Percentiles rank a stretch among this genome's conserved stretches.
These are phyloP conservation scores for Uloborus plumipes DNA, from an alignment of 2,888 invertebrate species.

Conservation along the genomic window DNA sequence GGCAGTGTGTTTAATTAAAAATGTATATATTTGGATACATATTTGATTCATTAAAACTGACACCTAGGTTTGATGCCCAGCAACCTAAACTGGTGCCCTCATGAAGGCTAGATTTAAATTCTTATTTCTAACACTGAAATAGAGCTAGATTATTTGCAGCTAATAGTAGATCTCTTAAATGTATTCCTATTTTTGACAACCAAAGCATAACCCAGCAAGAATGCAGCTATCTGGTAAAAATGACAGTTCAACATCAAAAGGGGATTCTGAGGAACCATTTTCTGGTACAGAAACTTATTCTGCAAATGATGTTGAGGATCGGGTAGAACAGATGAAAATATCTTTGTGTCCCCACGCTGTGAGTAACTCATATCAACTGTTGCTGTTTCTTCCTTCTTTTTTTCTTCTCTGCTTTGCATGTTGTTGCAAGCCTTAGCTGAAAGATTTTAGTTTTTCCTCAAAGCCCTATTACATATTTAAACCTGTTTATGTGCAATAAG, in stretches of 20 bases:
- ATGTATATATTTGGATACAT: no score
- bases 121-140: background rate
- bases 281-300: constrained; percentile 45
- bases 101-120: no score
- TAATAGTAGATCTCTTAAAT: constrained; percentile 5
- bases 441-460: no score
- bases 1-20: no score
- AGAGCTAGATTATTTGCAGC: background rate
- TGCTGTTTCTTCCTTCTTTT: background rate
- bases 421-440: no score
- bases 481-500: no score
- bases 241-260: constrained; percentile 41
- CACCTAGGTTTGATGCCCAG: no score
- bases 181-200: constrained; percentile 44
- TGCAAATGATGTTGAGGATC: constrained; percentile 47
- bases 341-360: constrained; percentile 61
- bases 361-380: constrained; percentile 44
- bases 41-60: no score
- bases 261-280: constrained; percentile 45
- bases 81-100: no score
- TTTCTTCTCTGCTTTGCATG: constrained; percentile 9
- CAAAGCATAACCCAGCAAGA: constrained; percentile 63
- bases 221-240: constrained; percentile 53
- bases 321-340: constrained; percentile 63
- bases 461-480: no score